Evolutionary conservation across 2,113 vertebrate species (phyloP).

Genomic region (Centropus unirufus): DNA sequence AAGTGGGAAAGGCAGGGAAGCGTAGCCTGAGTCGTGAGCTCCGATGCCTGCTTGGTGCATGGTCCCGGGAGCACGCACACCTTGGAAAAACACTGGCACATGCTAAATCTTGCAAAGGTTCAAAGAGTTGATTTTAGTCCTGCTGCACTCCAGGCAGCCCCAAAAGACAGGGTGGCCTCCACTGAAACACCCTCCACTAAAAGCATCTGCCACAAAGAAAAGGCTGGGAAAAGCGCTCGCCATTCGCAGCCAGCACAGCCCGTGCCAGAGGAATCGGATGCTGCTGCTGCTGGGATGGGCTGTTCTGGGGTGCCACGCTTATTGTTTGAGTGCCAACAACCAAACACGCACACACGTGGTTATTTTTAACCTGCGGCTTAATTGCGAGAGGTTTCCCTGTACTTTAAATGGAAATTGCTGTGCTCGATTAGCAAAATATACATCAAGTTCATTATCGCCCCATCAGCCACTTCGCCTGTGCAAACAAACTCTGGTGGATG

Average conservation of each 20-base stretch:
- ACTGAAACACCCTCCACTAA: rapidly evolving
- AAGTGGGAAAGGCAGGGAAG: neutral
- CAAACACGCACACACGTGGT: neutral
- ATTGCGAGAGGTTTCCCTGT: neutral
- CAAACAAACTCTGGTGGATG: neutral
- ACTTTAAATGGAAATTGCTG: neutral
- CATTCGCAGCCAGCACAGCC: neutral
- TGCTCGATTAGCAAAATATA: neutral
- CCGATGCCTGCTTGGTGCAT: neutral
- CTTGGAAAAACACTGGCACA: neutral
- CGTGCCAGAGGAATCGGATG: neutral
- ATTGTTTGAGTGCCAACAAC: neutral
- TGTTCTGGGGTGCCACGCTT: neutral
- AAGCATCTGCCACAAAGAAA: neutral
- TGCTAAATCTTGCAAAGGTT: neutral
- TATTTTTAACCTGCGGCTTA: neutral
- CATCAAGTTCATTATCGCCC: neutral
- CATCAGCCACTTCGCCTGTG: neutral
- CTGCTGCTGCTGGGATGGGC: constrained; percentile 1
- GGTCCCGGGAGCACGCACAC: rapidly evolving
- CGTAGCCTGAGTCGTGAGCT: neutral
- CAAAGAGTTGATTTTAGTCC: neutral
- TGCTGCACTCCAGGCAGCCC: neutral
- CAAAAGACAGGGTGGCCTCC: neutral
- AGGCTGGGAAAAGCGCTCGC: neutral